Percentiles rank a stretch among this genome's conserved stretches.
Conservation (phyloP, 2,888 invertebrate species). For the Trichogramma evanescens region DNA sequence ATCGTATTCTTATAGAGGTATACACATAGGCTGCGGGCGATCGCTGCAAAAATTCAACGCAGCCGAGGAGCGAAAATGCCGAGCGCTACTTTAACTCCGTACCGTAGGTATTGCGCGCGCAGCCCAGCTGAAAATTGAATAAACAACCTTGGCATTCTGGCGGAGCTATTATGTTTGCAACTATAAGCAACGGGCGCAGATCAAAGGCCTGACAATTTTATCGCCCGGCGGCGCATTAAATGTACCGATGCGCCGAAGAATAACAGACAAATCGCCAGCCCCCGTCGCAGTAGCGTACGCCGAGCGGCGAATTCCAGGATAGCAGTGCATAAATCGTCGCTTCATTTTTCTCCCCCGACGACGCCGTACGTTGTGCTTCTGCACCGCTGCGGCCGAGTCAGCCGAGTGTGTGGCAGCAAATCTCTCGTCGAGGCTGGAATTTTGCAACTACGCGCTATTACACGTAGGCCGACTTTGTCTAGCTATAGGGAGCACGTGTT, state of each 20-base stretch:
- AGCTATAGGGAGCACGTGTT: slow-evolving; percentile 25
- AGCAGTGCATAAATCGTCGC: slow-evolving; percentile 15
- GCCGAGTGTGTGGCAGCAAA: slow-evolving; percentile 23
- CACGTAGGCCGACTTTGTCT: no score
- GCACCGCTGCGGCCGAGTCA: background rate
- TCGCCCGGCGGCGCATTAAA: background rate
- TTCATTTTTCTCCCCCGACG: slow-evolving; percentile 15
- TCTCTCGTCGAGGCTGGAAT: slow-evolving; percentile 32
- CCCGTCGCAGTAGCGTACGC: background rate
- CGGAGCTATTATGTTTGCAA: no score
- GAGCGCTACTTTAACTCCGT: no score
- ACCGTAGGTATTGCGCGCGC: no score
- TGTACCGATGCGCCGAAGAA: no score
- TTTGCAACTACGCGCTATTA: slow-evolving; percentile 28
- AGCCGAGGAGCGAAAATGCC: no score
- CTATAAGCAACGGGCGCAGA: no score
- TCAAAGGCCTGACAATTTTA: background rate
- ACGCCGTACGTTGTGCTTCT: background rate
- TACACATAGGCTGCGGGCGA: no score
- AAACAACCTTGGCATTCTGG: no score
- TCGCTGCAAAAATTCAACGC: no score
- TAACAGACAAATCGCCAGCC: background rate
- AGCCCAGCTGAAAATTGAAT: no score
- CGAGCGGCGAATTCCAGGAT: slow-evolving; percentile 9
- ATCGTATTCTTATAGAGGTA: no score